Evolutionary conservation across 2,797 vertebrate genomes (phyloP), one percentile per base, ranked within the genome.

Genomic region (Zalophus californianus): DNA sequence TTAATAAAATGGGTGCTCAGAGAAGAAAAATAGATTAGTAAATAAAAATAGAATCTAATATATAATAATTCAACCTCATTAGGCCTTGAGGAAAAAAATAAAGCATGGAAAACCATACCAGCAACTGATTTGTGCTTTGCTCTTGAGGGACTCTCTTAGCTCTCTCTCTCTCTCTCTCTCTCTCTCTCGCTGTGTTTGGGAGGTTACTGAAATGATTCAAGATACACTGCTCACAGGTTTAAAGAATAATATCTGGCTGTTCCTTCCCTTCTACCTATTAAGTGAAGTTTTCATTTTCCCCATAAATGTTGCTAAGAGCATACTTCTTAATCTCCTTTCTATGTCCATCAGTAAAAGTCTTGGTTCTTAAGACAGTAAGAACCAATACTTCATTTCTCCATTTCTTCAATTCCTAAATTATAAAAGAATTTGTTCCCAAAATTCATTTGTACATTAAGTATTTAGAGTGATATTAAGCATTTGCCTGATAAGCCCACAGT

Each of bases 11-110:
- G 23, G 16, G 12, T n/a, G 58, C 75, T 50, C 41, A 14, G 66
- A 84, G 52, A 80, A 89, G 79, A 70, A 94, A 87, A 89, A 82
- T 25, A 68, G 23, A 27, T 75, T 87, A 60, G 13, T 44, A 77
- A 87, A 77, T 75, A 78, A 68, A 91, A 88, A 83, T n/a, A 60
- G 52, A 66, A 62, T 72, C 62, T 68, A 77, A 58, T 78, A 85
- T 35, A 11, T 54, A 90, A 44, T 83, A 78, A 70, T 58, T 16
- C 44, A 72, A 78, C 38, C 35, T 44, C 41, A 56, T 54, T 56
- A 41, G 62, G n/a, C 44, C 41, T 80, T 44, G 18, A 54, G 70
- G 35, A 7, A 66, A 58, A 90, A 90, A 86, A 41, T 64, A 41
- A 82, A 64, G 35, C 60, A 72, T 27, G 62, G 64, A 80, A 70